Conservation (phyloP, 1,140 invertebrate species). For the Dendrolimus kikuchii region DNA sequence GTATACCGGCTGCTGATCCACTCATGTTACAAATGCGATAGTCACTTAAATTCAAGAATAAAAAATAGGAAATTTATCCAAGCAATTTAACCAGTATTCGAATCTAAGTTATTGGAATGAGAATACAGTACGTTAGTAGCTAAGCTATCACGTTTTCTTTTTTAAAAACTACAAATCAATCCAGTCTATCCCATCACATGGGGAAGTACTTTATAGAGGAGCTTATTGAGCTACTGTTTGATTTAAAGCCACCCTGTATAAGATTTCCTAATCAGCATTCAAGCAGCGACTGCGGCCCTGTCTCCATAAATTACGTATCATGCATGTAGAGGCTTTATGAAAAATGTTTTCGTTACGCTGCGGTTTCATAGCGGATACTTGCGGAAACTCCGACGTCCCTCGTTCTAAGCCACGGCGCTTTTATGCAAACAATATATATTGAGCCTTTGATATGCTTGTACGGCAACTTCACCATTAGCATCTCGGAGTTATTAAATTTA, state of each 20-base stretch:
- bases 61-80: no score
- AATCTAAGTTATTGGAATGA: no score
- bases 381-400: constrained; percentile 21
- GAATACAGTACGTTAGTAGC: no score
- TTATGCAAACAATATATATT: constrained; percentile 46
- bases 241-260: constrained; percentile 32
- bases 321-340: constrained; percentile 61
- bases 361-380: constrained; percentile 31
- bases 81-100: no score
- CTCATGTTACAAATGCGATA: no score
- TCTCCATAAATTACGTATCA: constrained; percentile 67
- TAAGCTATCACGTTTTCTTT: no score
- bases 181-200: no score
- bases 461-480: constrained; percentile 30
- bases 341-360: constrained; percentile 56
- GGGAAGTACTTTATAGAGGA: no score
- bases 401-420: constrained; percentile 23
- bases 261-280: constrained; percentile 63
- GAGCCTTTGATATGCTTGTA: constrained; percentile 35
- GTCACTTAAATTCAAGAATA: no score
- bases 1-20: no score
- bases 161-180: no score
- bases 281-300: constrained; percentile 41
- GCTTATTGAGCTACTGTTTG: constrained; percentile 9
- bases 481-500: constrained; percentile 19